Evolutionary conservation across 2,888 invertebrate genomes (phyloP).

Genomic region (Uropetala carovei): DNA sequence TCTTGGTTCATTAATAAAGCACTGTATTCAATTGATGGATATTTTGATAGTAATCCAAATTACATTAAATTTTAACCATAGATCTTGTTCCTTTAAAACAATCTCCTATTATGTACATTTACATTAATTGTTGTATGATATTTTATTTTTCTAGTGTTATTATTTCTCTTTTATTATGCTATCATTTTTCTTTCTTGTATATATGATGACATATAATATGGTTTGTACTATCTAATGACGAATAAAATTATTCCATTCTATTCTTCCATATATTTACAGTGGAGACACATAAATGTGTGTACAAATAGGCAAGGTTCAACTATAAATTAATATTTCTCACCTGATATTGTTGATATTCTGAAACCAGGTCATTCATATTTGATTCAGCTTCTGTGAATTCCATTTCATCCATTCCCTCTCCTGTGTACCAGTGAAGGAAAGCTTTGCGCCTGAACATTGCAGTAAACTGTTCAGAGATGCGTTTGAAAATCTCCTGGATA

Average conservation of each 20-base stretch:
- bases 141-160: too few relatives aligned
- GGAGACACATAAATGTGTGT: too few relatives aligned
- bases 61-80: too few relatives aligned
- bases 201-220: neutral
- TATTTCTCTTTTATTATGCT: too few relatives aligned
- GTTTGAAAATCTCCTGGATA: slow-evolving; percentile 76
- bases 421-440: slow-evolving; percentile 79
- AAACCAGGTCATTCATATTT: slow-evolving; percentile 77
- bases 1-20: too few relatives aligned
- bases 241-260: neutral
- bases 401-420: slow-evolving; percentile 80
- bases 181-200: too few relatives aligned
- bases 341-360: slow-evolving; percentile 77
- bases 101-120: too few relatives aligned
- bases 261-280: neutral
- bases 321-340: slow-evolving; percentile 68
- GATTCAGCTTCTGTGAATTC: slow-evolving; percentile 80
- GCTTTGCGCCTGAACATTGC: slow-evolving; percentile 80
- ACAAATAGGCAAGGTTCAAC: too few relatives aligned
- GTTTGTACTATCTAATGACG: neutral
- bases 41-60: too few relatives aligned
- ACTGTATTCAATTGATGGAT: too few relatives aligned
- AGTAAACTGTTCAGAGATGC: slow-evolving; percentile 76
- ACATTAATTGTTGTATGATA: too few relatives aligned
- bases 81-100: too few relatives aligned